Evolutionary conservation across 2,888 invertebrate genomes (phyloP).

Genomic region (Perithous albicinctus): DNA sequence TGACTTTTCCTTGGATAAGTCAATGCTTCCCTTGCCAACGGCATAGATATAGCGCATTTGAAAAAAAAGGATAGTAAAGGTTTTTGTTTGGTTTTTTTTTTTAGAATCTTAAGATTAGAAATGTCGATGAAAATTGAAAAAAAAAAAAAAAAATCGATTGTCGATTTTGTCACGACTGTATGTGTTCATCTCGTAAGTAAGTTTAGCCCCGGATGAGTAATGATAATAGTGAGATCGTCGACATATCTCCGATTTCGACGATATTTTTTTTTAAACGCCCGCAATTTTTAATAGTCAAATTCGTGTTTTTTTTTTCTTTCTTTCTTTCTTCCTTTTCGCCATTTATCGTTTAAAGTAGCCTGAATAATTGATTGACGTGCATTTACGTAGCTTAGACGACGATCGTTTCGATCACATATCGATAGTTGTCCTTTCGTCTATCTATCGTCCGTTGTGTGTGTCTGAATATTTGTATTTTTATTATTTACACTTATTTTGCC

Average conservation of each 20-base stretch:
- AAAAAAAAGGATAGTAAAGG: neutral
- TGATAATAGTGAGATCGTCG: slow-evolving; percentile 35
- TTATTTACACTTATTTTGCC: slow-evolving; percentile 30
- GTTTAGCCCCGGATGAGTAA: slow-evolving; percentile 35
- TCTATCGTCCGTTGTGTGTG: slow-evolving; percentile 37
- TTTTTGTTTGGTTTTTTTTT: slow-evolving; percentile 25
- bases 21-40: slow-evolving; percentile 58
- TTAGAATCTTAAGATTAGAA: slow-evolving; percentile 49
- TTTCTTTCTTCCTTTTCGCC: too few species aligned
- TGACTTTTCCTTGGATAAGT: slow-evolving; percentile 46
- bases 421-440: slow-evolving; percentile 56
- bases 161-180: slow-evolving; percentile 40
- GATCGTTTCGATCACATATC: slow-evolving; percentile 71
- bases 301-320: slow-evolving; percentile 17
- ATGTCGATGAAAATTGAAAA: slow-evolving; percentile 30
- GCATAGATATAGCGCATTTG: slow-evolving; percentile 25
- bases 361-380: slow-evolving; percentile 40
- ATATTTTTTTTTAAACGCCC: slow-evolving; percentile 17
- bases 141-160: slow-evolving; percentile 35
- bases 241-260: slow-evolving; percentile 33
- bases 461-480: slow-evolving; percentile 33
- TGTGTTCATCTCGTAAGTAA: slow-evolving; percentile 52
- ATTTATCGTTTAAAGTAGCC: slow-evolving; percentile 31
- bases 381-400: slow-evolving; percentile 64
- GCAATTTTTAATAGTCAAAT: slow-evolving; percentile 47